Evolutionary conservation across 2,888 invertebrate genomes (phyloP).

Genomic region (Plagodis dolabraria): DNA sequence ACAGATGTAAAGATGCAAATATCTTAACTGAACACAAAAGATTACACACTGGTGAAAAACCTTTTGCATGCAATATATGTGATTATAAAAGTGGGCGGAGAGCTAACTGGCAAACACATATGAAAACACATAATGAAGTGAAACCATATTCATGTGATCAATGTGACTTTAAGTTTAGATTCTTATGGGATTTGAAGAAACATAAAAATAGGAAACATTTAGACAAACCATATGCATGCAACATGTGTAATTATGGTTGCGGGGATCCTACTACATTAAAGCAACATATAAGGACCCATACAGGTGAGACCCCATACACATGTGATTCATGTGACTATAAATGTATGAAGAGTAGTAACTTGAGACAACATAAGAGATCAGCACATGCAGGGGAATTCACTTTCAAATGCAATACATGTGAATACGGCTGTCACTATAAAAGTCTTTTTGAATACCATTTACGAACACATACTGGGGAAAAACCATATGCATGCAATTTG

Average conservation of each 20-base stretch:
- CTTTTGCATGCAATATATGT: neutral
- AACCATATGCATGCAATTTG: constrained; percentile 1
- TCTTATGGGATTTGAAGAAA: neutral
- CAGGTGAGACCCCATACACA: neutral
- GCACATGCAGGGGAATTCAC: neutral
- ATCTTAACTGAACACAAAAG: neutral
- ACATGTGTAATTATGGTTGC: neutral
- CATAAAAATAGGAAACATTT: neutral
- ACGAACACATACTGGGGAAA: neutral
- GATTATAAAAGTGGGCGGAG: neutral
- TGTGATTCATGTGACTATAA: neutral
- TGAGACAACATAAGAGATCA: neutral
- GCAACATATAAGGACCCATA: neutral
- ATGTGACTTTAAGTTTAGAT: neutral
- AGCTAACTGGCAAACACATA: neutral
- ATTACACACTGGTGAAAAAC: constrained; percentile 1
- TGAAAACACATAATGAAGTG: neutral
- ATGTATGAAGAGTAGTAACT: neutral
- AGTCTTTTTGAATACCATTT: neutral
- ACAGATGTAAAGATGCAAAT: neutral
- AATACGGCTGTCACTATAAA: neutral
- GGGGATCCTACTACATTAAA: neutral
- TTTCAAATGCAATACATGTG: neutral
- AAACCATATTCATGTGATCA: neutral
- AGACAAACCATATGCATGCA: neutral